Conservation (phyloP, 30 jellyfish, hydroid and myxozoan genomes). For the Mastigias papua region DNA sequence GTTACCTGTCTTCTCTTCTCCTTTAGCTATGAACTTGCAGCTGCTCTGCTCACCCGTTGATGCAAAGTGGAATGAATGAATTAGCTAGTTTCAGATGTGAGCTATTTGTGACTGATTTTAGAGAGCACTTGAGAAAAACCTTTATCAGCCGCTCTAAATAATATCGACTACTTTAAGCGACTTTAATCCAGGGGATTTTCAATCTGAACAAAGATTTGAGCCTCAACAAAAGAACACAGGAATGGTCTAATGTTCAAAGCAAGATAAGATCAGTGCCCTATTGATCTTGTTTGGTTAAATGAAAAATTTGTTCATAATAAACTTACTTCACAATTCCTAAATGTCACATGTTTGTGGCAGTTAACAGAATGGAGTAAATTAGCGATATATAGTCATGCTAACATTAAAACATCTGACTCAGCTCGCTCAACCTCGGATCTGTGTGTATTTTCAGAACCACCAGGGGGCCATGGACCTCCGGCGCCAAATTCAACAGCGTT, state of each 20-base stretch:
- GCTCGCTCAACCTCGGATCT: too few species aligned
- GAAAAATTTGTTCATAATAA: constrained; percentile 22
- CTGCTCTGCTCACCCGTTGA: background rate
- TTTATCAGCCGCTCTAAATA: constrained; percentile 13
- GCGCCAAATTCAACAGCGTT: too few species aligned
- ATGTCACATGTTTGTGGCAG: constrained; percentile 10
- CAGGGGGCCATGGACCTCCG: too few species aligned
- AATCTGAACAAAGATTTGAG: constrained; percentile 57
- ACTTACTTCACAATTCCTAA: background rate
- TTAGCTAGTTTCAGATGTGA: background rate
- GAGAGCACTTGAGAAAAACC: constrained; percentile 22
- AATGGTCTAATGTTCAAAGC: constrained; percentile 31
- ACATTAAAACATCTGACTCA: background rate
- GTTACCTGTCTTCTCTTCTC: background rate
- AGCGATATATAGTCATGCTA: background rate
- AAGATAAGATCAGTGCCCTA: constrained; percentile 48
- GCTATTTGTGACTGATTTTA: constrained; percentile 19
- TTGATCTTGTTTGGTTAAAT: constrained; percentile 57
- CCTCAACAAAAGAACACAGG: constrained; percentile 62
- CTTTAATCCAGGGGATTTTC: constrained; percentile 44
- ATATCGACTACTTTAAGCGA: constrained; percentile 14
- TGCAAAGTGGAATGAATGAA: background rate
- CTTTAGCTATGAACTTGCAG: background rate
- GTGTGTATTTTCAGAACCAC: too few species aligned
- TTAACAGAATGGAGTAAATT: background rate